Evolutionary conservation across 2,797 vertebrate genomes (phyloP), one percentile per base, ranked within the genome.

Genomic region (Nannoperca australis): DNA sequence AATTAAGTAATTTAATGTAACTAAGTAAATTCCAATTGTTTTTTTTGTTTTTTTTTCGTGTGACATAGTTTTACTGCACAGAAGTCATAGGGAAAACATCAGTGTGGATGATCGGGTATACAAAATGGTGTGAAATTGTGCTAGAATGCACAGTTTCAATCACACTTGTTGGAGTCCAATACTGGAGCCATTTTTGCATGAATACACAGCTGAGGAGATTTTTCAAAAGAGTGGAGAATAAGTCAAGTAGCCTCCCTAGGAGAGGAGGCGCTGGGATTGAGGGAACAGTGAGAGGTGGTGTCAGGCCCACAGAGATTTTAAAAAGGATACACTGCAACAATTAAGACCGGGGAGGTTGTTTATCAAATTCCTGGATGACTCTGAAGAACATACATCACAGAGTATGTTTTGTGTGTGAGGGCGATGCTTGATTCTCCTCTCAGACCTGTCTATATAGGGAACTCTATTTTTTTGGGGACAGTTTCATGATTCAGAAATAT

Each of bases 221-320:
- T 84, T 88, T 87, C 51, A 83, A 79, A 85, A 70, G 76, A 79
- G 58, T 78, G 36, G 13, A 83, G 82, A 87, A 83, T 72, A 83
- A 85, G 77, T 87, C 76, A 81, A 89, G 69, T 82, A 85, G 76
- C 56, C 60, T 82, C 77, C 72, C 82, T 73, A 68, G 58, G 76
- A 83, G 73, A 85, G 60, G 83, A 80, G 66, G 72, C 34, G 20
- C 70, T 32, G 75, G 64, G 73, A 86, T 74, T 73, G 76, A 79
- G 47, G 22, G 77, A 89, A 72, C 87, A 85, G 73, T 80, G 72
- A 89, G 85, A 88, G 85, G 78, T 80, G 70, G 85, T 90, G 88
- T 89, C 86, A 88, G 75, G 85, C 84, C 88, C 81, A 73, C 78
- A 64, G 89, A 91, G 88, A 88, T 82, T 90, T 85, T 6, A 79